These are phyloP conservation scores for Dicycla oo DNA, from an alignment of 2,888 invertebrate species.

Conservation along the genomic window DNA sequence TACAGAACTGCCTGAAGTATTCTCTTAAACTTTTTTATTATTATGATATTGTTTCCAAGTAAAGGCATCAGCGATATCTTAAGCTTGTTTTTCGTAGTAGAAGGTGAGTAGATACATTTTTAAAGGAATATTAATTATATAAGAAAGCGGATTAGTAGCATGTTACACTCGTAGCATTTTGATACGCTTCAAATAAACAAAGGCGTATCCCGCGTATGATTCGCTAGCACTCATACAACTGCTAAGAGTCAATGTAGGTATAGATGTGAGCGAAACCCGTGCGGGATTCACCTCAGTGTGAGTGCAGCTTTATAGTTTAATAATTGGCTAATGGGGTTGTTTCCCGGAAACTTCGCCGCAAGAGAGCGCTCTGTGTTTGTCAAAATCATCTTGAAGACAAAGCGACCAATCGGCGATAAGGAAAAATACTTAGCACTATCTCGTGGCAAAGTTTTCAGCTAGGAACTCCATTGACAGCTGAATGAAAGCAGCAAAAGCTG, in stretches of 20 bases:
- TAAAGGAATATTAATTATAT: neutral
- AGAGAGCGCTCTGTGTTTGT: too few relatives aligned
- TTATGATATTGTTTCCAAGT: neutral
- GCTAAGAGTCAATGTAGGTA: neutral
- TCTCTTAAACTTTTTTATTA: neutral
- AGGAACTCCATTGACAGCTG: too few relatives aligned
- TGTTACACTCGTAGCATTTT: neutral
- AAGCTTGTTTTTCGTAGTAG: neutral
- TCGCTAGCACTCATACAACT: neutral
- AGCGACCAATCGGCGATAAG: too few relatives aligned
- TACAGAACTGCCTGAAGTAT: conserved; percentile 1
- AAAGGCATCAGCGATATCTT: neutral
- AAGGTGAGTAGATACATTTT: neutral
- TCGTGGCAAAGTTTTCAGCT: too few relatives aligned
- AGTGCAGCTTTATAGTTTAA: neutral
- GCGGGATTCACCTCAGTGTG: neutral
- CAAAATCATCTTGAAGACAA: too few relatives aligned
- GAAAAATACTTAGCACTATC: too few relatives aligned
- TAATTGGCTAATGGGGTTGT: neutral
- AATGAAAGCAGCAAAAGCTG: too few relatives aligned
- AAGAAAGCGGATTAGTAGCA: neutral
- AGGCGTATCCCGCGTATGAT: too few relatives aligned
- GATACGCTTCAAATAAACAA: neutral
- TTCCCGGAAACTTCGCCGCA: too few relatives aligned
- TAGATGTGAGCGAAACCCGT: too few relatives aligned